Evolutionary conservation across 2,888 invertebrate genomes (phyloP).

Genomic region (Orthosia cruda): DNA sequence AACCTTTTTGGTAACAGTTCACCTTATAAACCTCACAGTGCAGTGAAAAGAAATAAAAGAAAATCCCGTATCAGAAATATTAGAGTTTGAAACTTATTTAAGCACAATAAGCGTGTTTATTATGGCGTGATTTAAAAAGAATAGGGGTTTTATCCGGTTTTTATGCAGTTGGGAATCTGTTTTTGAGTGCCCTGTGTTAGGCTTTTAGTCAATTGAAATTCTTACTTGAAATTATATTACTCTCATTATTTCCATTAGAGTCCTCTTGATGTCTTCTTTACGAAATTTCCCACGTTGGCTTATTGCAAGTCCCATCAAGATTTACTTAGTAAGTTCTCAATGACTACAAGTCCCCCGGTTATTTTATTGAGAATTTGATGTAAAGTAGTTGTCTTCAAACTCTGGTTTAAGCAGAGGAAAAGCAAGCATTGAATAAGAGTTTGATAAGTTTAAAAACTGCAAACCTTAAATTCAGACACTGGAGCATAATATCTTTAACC

Average conservation of each 20-base stretch:
- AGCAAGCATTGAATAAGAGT: too few relatives aligned
- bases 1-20: constrained; percentile 81
- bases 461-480: too few relatives aligned
- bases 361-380: too few relatives aligned
- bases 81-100: constrained; percentile 65
- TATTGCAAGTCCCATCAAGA: not conserved
- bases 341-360: not conserved
- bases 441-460: too few relatives aligned
- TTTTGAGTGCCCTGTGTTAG: constrained; percentile 38
- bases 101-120: constrained; percentile 60
- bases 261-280: constrained; percentile 34
- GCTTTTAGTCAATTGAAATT: constrained; percentile 27
- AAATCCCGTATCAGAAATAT: constrained; percentile 64
- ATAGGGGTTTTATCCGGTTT: constrained; percentile 43
- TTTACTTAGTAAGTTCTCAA: not conserved
- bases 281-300: constrained; percentile 35
- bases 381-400: too few relatives aligned
- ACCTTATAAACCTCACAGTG: constrained; percentile 67
- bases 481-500: constrained; percentile 11
- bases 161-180: constrained; percentile 47
- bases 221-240: constrained; percentile 14
- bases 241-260: constrained; percentile 13
- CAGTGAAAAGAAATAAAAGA: constrained; percentile 71
- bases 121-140: constrained; percentile 51
- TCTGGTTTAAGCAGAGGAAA: too few relatives aligned